Evolutionary conservation across 1,140 invertebrate genomes (phyloP).

Genomic region (Drosophila mauritiana): DNA sequence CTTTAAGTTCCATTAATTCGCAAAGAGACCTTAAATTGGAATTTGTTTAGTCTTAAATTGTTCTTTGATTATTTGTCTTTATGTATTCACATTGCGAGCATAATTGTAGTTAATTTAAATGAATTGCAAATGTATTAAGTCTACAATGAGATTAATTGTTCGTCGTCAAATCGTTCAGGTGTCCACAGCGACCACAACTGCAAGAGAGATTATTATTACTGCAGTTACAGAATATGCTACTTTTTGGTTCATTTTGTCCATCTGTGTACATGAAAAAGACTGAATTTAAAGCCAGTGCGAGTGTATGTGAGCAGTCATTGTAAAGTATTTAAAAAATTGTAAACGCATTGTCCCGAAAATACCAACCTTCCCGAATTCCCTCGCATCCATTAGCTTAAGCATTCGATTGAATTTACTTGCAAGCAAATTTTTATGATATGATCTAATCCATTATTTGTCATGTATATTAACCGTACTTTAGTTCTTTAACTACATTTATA

Average conservation of each 20-base stretch:
- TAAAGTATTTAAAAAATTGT: conserved; percentile 20
- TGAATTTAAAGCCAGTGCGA: conserved; percentile 54
- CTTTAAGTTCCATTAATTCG: conserved; percentile 1
- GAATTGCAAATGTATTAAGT: conserved; percentile 13
- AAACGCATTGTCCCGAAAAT: conserved; percentile 1
- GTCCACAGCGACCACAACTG: background rate
- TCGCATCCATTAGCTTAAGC: conserved; percentile 46
- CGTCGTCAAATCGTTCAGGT: conserved; percentile 7
- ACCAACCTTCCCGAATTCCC: conserved; percentile 13
- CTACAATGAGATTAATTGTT: conserved; percentile 15
- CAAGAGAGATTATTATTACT: background rate
- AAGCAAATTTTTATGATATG: conserved; percentile 54
- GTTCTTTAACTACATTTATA: conserved; percentile 79
- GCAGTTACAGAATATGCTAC: conserved; percentile 1
- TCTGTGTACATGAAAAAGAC: conserved; percentile 71
- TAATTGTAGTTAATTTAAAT: background rate
- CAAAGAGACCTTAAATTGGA: background rate
- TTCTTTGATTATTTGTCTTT: background rate
- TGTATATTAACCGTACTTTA: conserved; percentile 50
- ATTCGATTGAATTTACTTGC: conserved; percentile 59
- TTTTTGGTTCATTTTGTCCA: conserved; percentile 14
- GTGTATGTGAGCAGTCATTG: conserved; percentile 38
- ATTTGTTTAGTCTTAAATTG: conserved; percentile 2
- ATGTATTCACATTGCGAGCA: background rate
- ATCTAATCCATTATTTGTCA: conserved; percentile 44